Conservation (phyloP, 30 jellyfish, hydroid and myxozoan genomes). For the Pelagia noctiluca region DNA sequence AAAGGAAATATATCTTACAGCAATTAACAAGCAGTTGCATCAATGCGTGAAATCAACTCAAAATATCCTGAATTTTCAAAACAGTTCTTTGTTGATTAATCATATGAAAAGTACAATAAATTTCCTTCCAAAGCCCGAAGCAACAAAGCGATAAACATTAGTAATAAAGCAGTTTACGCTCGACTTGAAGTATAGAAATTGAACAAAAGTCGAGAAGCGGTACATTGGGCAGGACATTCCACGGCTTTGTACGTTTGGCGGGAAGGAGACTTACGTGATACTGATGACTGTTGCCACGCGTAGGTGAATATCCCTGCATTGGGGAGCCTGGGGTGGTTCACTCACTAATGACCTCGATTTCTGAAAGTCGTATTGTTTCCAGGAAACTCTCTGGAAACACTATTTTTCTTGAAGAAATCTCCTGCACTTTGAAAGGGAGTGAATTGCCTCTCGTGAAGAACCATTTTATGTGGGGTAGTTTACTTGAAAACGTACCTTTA, state of each 20-base stretch:
- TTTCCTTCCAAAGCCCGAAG: constrained; percentile 37
- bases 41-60: not conserved
- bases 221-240: constrained; percentile 65
- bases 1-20: too few species aligned
- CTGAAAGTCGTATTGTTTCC: too few species aligned
- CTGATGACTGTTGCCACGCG: too few species aligned
- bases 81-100: too few species aligned
- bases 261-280: too few species aligned
- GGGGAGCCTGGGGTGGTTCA: not conserved
- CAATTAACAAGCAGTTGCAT: not conserved
- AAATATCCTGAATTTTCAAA: not conserved
- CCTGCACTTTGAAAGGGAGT: too few species aligned
- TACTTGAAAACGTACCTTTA: too few species aligned
- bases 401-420: too few species aligned
- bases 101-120: not conserved
- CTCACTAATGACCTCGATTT: not conserved
- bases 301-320: not conserved
- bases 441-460: too few species aligned
- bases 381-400: too few species aligned
- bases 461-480: too few species aligned
- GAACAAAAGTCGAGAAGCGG: constrained; percentile 76
- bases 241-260: constrained; percentile 60
- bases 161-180: not conserved
- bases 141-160: constrained; percentile 4
- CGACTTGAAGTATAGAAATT: constrained; percentile 33